Percentiles rank a stretch among this genome's conserved stretches.
Conservation (phyloP, 1,140 invertebrate species). For the Cotesia typhae region DNA sequence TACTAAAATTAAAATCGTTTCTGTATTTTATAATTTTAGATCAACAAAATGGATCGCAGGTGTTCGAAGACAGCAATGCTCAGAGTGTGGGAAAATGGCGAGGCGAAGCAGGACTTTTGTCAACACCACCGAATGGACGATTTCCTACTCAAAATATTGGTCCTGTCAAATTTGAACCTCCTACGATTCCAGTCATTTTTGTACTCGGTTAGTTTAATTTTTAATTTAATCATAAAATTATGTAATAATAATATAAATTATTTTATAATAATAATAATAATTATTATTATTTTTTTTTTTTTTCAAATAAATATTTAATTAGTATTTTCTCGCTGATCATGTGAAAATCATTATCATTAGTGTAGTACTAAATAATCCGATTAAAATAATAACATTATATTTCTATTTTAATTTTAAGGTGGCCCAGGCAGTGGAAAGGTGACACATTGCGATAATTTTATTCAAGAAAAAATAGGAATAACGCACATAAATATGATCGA, state of each 20-base stretch:
- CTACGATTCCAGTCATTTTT: slow-evolving; percentile 86
- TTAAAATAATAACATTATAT: no score
- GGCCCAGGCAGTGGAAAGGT: slow-evolving; percentile 92
- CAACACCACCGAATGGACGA: slow-evolving; percentile 71
- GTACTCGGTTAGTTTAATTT: slow-evolving; percentile 74
- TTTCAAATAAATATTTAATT: no score
- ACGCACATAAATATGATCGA: slow-evolving; percentile 93
- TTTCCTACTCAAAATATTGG: slow-evolving; percentile 80
- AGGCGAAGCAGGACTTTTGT: slow-evolving; percentile 60
- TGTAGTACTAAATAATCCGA: no score
- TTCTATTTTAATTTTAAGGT: slow-evolving; percentile 62
- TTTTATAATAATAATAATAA: background rate
- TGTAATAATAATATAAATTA: background rate
- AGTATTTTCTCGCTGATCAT: no score
- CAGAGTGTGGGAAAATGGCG: slow-evolving; percentile 62
- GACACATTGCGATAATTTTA: slow-evolving; percentile 89
- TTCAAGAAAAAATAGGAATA: slow-evolving; percentile 83
- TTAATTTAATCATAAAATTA: no score
- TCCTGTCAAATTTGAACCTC: slow-evolving; percentile 82
- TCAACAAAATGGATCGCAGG: slow-evolving; percentile 78
- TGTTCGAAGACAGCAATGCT: slow-evolving; percentile 71
- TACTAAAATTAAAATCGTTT: no score
- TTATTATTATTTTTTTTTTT: background rate
- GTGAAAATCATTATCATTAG: no score
- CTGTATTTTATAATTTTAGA: slow-evolving; percentile 62